Evolutionary conservation across 2,797 vertebrate species (phyloP).

Genomic region (Monodelphis domestica): DNA sequence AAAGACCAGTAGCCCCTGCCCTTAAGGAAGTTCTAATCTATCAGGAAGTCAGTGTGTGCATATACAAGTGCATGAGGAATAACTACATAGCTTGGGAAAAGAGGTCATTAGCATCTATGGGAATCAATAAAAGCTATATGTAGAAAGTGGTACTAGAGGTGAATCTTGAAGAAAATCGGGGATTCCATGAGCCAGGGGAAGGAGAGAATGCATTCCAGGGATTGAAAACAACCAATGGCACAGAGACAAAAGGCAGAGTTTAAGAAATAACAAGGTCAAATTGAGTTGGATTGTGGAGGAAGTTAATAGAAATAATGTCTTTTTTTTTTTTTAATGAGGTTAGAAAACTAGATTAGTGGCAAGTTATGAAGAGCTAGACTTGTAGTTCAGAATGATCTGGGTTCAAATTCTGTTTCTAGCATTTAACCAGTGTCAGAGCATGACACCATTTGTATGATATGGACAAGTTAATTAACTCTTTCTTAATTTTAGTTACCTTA

Average conservation of each 20-base stretch:
- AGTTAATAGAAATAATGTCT: background rate
- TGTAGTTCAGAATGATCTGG: background rate
- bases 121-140: background rate
- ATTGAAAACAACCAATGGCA: background rate
- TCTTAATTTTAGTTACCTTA: background rate
- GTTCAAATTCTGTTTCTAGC: background rate
- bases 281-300: background rate
- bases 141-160: background rate
- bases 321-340: background rate
- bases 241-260: background rate
- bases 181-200: background rate
- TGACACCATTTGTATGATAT: background rate
- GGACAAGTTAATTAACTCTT: background rate
- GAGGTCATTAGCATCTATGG: background rate
- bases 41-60: background rate
- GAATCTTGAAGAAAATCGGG: background rate
- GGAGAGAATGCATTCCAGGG: background rate
- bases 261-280: background rate
- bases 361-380: background rate
- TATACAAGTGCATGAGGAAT: background rate
- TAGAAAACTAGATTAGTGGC: background rate
- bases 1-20: background rate
- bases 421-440: background rate
- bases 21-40: background rate
- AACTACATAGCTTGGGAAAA: background rate